These are phyloP conservation scores for Eumaeus atala DNA, from an alignment of 1,140 invertebrate species.

Conservation along the genomic window DNA sequence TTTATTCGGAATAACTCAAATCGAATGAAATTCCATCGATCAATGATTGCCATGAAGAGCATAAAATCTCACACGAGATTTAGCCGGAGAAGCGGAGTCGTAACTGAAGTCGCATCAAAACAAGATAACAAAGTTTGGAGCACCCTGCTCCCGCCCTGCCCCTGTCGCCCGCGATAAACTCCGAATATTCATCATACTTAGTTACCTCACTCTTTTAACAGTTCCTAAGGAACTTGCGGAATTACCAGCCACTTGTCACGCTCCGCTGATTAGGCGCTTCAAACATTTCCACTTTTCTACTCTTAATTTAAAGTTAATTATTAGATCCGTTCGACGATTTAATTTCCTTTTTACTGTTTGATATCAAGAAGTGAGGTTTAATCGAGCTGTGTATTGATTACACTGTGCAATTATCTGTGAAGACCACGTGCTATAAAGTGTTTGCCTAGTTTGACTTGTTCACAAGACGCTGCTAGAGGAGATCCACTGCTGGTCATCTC, in stretches of 20 bases:
- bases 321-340: neutral
- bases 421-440: too few relatives aligned
- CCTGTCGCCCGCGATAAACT: constrained; percentile 49
- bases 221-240: constrained; percentile 39
- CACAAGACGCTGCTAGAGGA: too few relatives aligned
- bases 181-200: constrained; percentile 60
- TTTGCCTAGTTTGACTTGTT: too few relatives aligned
- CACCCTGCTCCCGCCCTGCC: too few relatives aligned
- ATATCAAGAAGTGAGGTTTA: neutral
- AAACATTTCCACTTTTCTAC: constrained; percentile 19
- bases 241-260: constrained; percentile 44
- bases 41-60: too few relatives aligned
- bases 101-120: constrained; percentile 14
- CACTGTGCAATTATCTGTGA: too few relatives aligned
- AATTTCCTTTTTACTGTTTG: constrained; percentile 5
- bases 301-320: constrained; percentile 14
- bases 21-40: too few relatives aligned
- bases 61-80: too few relatives aligned
- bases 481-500: too few relatives aligned
- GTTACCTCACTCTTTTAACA: constrained; percentile 55
- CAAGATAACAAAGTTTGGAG: constrained; percentile 46
- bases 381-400: too few relatives aligned
- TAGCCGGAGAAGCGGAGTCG: neutral
- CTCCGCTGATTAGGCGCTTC: constrained; percentile 36
- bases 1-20: too few relatives aligned